Evolutionary conservation across 2,888 invertebrate species (phyloP), one percentile per base, ranked within the genome.

Genomic region (Athripsodes cinereus): DNA sequence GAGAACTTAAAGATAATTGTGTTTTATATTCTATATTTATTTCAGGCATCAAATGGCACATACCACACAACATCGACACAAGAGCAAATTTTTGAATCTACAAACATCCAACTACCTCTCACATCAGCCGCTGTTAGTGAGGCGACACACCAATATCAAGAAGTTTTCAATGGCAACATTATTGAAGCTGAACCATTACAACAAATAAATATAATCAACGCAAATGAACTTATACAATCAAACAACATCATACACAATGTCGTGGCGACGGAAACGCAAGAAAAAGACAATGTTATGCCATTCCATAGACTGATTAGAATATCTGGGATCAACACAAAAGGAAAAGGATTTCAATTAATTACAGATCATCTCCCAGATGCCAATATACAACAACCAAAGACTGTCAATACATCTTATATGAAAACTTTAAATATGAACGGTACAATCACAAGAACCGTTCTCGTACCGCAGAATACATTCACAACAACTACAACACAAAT

Each of bases 331-430:
- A n/a, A 53, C 5, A 31, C 50, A 13, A 54, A 35, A 22, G 52
- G 55, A 1, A 26, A 26, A 8, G 59, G 59, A 2, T 59, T 59
- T 31, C 59, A 59, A 31, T 35, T 56, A 6, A 59, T 59, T 8
- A 59, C 59, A 11, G 59, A 59, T n/a, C 55, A 55, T 40, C 44
- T 59, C 16, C 21, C 16, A 16, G 47, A 55, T 5, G 13, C 40
- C 6, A 56, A 52, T 35, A n/a, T 26, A 20, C 44, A 13, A 19
- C 46, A 51, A 47, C 26, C 52, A 44, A 44, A 52, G 19, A 31
- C 21, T 26, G 31, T 50, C 6, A 50, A 55, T 19, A 5, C 26
- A 3, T 19, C 34, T 8, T 40, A 40, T 18, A 13, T 22, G 2
- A 20, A 55, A 40, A 35, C 49, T 34, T 10, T 35, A 19, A 18